phyloP scores from a whole-genome alignment of 2,888 invertebrate genomes.

The Folsomia candida region DNA sequence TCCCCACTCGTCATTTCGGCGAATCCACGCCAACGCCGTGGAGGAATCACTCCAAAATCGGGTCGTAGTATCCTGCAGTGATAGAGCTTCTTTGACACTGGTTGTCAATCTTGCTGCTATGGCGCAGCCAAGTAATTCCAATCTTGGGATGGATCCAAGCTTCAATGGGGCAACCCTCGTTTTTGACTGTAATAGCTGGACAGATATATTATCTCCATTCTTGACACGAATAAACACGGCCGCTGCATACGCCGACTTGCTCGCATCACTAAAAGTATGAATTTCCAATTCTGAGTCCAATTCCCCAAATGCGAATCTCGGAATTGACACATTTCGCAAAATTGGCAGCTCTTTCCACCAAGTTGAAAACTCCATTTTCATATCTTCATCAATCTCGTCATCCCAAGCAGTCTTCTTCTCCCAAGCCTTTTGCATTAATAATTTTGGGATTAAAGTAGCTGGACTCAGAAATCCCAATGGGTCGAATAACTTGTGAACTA shows the following conservation, averaged over 20 bases:
- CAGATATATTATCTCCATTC: slow-evolving; percentile 24
- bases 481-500: slow-evolving; percentile 18
- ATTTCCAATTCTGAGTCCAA: too few species aligned
- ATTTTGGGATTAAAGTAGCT: slow-evolving; percentile 9
- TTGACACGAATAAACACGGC: too few species aligned
- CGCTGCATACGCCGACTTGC: too few species aligned
- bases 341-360: slow-evolving; percentile 39
- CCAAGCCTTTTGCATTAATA: slow-evolving; percentile 37
- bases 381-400: slow-evolving; percentile 12
- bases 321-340: slow-evolving; percentile 39
- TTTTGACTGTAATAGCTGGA: too few species aligned
- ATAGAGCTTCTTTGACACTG: background rate
- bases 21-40: slow-evolving; percentile 15
- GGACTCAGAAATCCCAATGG: slow-evolving; percentile 20
- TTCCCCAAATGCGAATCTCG: too few species aligned
- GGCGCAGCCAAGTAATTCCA: slow-evolving; percentile 47
- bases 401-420: slow-evolving; percentile 29
- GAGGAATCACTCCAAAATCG: slow-evolving; percentile 12
- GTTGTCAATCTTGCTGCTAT: background rate
- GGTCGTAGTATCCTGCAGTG: background rate
- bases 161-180: too few species aligned
- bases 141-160: slow-evolving; percentile 51
- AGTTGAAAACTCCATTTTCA: slow-evolving; percentile 20
- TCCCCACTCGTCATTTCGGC: slow-evolving; percentile 2
- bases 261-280: slow-evolving; percentile 51